phyloP scores from a whole-genome alignment of 92 coral and sea anemone species.

The Phenganax stokvisi region DNA sequence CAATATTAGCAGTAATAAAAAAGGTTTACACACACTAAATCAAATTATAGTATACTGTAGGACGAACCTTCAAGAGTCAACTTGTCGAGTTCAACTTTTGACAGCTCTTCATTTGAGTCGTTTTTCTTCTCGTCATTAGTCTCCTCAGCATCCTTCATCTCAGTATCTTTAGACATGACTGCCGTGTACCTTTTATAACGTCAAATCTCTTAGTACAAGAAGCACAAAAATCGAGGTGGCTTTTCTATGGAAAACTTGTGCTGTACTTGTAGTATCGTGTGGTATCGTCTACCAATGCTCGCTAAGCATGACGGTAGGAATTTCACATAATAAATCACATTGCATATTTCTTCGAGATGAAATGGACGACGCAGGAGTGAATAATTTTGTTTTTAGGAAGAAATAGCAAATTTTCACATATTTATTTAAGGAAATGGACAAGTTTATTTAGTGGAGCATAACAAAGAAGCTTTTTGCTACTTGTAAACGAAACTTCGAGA shows the following conservation, averaged over 20 bases:
- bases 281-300: not conserved
- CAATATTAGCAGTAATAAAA: too few relatives aligned
- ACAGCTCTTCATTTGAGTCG: conserved; percentile 66
- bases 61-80: conserved; percentile 82
- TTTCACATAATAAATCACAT: too few relatives aligned
- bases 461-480: too few relatives aligned
- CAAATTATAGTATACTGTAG: not conserved
- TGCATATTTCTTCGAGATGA: too few relatives aligned
- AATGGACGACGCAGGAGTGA: too few relatives aligned
- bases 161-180: conserved; percentile 73
- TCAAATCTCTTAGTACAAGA: not conserved
- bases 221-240: too few relatives aligned
- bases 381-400: too few relatives aligned
- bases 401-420: too few relatives aligned
- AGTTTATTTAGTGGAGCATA: too few relatives aligned
- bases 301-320: not conserved
- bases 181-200: not conserved
- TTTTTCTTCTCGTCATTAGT: conserved; percentile 54
- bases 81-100: conserved; percentile 87
- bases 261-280: not conserved
- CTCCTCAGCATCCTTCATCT: conserved; percentile 80
- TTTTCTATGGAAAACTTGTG: not conserved
- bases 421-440: too few relatives aligned
- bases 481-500: too few relatives aligned
- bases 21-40: too few relatives aligned